These are phyloP conservation scores for Dinothrombium tinctorium DNA, from an alignment of 1,140 invertebrate genomes.

Conservation along the genomic window DNA sequence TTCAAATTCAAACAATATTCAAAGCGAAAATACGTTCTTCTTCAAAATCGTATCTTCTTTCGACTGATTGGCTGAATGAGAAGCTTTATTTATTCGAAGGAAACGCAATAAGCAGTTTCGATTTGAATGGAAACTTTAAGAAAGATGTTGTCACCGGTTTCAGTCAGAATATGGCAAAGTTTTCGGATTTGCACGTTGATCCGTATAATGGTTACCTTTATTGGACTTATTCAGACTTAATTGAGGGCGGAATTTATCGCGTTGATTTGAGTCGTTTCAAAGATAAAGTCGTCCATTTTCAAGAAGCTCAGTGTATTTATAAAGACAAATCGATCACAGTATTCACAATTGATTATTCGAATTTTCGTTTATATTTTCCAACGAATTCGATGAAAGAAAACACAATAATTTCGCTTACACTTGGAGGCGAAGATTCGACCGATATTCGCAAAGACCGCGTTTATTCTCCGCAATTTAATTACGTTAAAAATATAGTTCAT, in stretches of 20 bases:
- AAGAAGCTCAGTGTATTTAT: no score
- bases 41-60: no score
- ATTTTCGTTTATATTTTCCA: constrained; percentile 51
- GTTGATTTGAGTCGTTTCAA: background rate
- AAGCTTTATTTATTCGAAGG: no score
- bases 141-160: no score
- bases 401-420: constrained; percentile 47
- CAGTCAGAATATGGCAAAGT: no score
- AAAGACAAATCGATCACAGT: constrained; percentile 36
- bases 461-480: constrained; percentile 30
- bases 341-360: constrained; percentile 51
- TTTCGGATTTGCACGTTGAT: constrained; percentile 59
- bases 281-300: background rate
- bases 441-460: background rate
- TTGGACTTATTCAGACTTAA: background rate
- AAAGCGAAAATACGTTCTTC: no score
- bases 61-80: no score
- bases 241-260: background rate
- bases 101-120: no score
- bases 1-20: no score
- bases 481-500: constrained; percentile 45
- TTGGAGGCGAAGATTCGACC: constrained; percentile 34
- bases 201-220: constrained; percentile 55
- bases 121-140: no score
- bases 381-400: constrained; percentile 37